Percentiles rank a stretch among this genome's conserved stretches.
Evolutionary conservation across 1,140 invertebrate genomes (phyloP).

Genomic region (Pantala flavescens): DNA sequence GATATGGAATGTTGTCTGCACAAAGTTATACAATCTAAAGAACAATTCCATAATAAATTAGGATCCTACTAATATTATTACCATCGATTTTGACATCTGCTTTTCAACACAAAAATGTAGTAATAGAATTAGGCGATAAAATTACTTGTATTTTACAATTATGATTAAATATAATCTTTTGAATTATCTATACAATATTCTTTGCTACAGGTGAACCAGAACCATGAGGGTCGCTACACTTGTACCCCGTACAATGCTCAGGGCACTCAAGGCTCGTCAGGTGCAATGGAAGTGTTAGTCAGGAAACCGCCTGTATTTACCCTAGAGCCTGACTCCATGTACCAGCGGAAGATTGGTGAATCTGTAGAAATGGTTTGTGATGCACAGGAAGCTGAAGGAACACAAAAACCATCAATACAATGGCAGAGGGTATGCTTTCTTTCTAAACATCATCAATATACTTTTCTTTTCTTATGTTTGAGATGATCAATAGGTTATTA

Average conservation of each 20-base stretch:
- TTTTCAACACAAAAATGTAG: too few species aligned
- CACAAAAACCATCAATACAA: slow-evolving; percentile 75
- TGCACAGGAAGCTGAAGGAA: slow-evolving; percentile 78
- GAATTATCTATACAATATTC: neutral
- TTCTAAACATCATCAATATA: too few species aligned
- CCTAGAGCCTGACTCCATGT: slow-evolving; percentile 71
- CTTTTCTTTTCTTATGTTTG: neutral
- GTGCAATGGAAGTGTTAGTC: slow-evolving; percentile 90
- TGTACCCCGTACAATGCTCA: slow-evolving; percentile 92
- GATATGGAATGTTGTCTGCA: too few species aligned
- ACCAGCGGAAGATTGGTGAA: slow-evolving; percentile 78
- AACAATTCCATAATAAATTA: too few species aligned
- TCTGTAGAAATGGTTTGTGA: slow-evolving; percentile 89
- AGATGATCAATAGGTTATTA: neutral
- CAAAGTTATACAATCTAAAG: too few species aligned
- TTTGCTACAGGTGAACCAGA: slow-evolving; percentile 55
- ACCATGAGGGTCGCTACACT: slow-evolving; percentile 81
- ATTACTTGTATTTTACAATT: too few species aligned
- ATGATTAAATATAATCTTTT: too few species aligned
- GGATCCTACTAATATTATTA: too few species aligned
- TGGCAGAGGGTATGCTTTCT: slow-evolving; percentile 66
- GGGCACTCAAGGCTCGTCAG: slow-evolving; percentile 84
- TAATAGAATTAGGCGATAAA: too few species aligned
- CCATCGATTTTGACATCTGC: too few species aligned
- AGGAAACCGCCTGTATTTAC: slow-evolving; percentile 79